Conservation (phyloP, 2,888 invertebrate species). For the Oxytorus armatus region DNA sequence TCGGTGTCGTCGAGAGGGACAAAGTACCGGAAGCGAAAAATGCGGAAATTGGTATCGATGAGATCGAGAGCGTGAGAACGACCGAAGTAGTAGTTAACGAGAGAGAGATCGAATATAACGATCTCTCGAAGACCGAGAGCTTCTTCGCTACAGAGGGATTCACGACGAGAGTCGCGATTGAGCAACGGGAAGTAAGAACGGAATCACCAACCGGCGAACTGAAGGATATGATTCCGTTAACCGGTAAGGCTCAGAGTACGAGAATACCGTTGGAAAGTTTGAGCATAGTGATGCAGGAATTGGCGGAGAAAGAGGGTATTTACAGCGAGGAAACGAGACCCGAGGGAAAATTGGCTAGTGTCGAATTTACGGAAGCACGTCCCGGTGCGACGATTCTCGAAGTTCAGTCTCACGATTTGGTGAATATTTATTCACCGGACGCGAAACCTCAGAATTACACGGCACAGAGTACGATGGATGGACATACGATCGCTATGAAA, state of each 20-base stretch:
- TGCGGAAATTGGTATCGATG: conserved; percentile 83
- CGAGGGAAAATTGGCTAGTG: conserved; percentile 83
- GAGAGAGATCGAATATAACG: conserved; percentile 84
- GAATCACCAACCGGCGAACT: conserved; percentile 83
- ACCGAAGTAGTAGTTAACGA: conserved; percentile 85
- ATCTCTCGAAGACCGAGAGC: conserved; percentile 80
- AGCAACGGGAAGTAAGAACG: conserved; percentile 84
- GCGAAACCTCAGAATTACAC: conserved; percentile 77
- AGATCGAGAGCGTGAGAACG: conserved; percentile 85
- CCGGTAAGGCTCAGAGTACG: conserved; percentile 81
- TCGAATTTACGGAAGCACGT: conserved; percentile 81
- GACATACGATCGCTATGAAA: conserved; percentile 85
- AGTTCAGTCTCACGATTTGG: conserved; percentile 80
- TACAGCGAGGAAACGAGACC: conserved; percentile 82
- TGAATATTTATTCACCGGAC: conserved; percentile 75
- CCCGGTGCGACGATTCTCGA: conserved; percentile 79
- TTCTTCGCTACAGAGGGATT: conserved; percentile 85
- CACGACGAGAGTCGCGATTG: conserved; percentile 84
- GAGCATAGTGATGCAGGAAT: conserved; percentile 80
- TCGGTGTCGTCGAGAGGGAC: conserved; percentile 83
- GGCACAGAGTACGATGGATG: conserved; percentile 82
- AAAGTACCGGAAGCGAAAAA: conserved; percentile 82
- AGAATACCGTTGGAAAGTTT: conserved; percentile 82
- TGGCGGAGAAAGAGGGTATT: conserved; percentile 85
- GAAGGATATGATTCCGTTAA: conserved; percentile 80